Conservation (phyloP, 2,888 invertebrate species). For the Arenicola marina region DNA sequence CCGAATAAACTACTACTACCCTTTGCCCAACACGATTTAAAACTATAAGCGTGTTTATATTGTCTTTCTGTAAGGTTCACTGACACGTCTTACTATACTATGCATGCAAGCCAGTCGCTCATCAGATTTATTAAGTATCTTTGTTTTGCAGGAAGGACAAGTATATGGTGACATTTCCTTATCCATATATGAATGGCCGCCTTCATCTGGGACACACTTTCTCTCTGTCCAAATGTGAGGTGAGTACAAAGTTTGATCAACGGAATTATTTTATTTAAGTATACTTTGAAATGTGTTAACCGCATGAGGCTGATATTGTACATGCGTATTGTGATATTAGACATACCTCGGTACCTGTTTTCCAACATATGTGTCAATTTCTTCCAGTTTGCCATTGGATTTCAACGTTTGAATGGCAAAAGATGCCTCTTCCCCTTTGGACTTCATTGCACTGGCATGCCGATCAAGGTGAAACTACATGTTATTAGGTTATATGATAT, state of each 20-base stretch:
- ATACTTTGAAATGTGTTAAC: too few relatives aligned
- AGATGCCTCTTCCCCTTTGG: conserved; percentile 94
- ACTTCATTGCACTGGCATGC: conserved; percentile 99
- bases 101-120: too few relatives aligned
- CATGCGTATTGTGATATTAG: too few relatives aligned
- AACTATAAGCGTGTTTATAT: too few relatives aligned
- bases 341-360: background rate
- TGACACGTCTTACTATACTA: too few relatives aligned
- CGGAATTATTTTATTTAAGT: too few relatives aligned
- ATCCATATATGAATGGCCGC: conserved; percentile 98
- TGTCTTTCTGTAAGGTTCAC: background rate
- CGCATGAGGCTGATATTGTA: too few relatives aligned
- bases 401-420: conserved; percentile 89
- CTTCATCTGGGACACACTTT: conserved; percentile 98
- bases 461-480: conserved; percentile 78
- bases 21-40: too few relatives aligned
- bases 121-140: background rate
- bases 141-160: conserved; percentile 69
- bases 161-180: conserved; percentile 93
- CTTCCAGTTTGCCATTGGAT: conserved; percentile 84
- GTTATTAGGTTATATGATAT: too few relatives aligned
- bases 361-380: background rate
- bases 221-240: conserved; percentile 95
- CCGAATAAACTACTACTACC: too few relatives aligned
- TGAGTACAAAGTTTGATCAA: conserved; percentile 64